These are phyloP conservation scores for Entelurus aequoreus DNA, from an alignment of 2,113 vertebrate species.

Conservation along the genomic window DNA sequence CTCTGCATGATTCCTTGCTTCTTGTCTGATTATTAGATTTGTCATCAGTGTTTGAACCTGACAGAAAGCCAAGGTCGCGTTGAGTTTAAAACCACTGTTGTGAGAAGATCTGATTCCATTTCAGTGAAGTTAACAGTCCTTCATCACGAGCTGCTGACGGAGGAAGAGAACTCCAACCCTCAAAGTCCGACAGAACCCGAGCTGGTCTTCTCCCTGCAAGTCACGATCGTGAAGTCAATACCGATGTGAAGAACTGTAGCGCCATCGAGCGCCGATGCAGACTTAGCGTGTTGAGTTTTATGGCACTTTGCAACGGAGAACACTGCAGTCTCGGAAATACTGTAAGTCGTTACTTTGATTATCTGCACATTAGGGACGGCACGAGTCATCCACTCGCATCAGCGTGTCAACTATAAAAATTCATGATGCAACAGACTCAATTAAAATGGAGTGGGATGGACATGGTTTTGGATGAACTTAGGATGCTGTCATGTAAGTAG, in stretches of 20 bases:
- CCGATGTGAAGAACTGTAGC: slow-evolving; percentile 12
- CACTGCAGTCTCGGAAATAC: slow-evolving; percentile 10
- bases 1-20: no score
- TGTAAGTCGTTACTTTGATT: slow-evolving; percentile 19
- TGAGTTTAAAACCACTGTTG: slow-evolving; percentile 62
- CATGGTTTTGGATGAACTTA: slow-evolving; percentile 5
- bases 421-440: slow-evolving; percentile 1
- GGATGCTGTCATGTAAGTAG: neutral
- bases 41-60: no score
- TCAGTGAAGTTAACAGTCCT: slow-evolving; percentile 64
- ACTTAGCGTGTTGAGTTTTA: neutral
- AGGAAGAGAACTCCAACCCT: slow-evolving; percentile 42
- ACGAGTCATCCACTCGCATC: slow-evolving; percentile 6
- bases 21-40: no score
- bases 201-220: slow-evolving; percentile 30
- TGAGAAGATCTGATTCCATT: slow-evolving; percentile 67
- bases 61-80: no score
- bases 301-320: slow-evolving; percentile 4
- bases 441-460: slow-evolving; percentile 6
- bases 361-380: slow-evolving; percentile 7
- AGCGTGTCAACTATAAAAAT: slow-evolving; percentile 7
- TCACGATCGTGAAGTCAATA: slow-evolving; percentile 18
- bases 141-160: slow-evolving; percentile 59
- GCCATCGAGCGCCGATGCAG: neutral
- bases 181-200: slow-evolving; percentile 38